These are phyloP conservation scores for Datnioides undecimradiatus DNA, from an alignment of 2,113 vertebrate species.

Conservation along the genomic window DNA sequence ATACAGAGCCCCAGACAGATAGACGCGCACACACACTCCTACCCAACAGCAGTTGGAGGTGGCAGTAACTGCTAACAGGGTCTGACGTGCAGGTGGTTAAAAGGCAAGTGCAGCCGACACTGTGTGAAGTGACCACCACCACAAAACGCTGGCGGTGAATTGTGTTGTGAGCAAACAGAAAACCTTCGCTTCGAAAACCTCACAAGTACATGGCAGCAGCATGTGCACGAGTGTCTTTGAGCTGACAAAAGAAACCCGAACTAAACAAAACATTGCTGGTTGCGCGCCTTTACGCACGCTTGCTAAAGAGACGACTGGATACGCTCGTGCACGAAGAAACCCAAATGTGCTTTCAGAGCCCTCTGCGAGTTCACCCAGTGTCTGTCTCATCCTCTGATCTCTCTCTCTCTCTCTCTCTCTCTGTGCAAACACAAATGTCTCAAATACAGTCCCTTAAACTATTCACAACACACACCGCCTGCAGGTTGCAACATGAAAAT, in stretches of 20 bases:
- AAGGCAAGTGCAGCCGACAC: conserved; percentile 29
- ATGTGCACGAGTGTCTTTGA: conserved; percentile 6
- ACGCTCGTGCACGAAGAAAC: conserved; percentile 38
- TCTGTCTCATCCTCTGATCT: not conserved
- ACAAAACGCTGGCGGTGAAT: conserved; percentile 21
- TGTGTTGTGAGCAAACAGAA: conserved; percentile 32
- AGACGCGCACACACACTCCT: conserved; percentile 9
- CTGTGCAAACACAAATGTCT: conserved; percentile 68
- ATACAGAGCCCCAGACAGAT: not conserved
- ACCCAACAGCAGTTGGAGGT: conserved; percentile 8
- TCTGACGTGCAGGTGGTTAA: conserved; percentile 15
- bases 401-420: conserved; percentile 26
- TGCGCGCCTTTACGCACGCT: conserved; percentile 48
- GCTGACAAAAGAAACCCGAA: no score
- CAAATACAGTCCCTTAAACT: conserved; percentile 47
- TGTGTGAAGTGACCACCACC: conserved; percentile 15
- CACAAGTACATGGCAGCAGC: conserved; percentile 8
- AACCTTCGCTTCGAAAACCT: conserved; percentile 35
- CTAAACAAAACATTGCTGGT: conserved; percentile 83
- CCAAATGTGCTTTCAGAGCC: conserved; percentile 62
- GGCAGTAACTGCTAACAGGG: conserved; percentile 42
- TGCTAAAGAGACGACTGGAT: conserved; percentile 40
- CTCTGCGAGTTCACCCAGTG: not conserved
- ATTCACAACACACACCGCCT: conserved; percentile 13
- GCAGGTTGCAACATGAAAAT: conserved; percentile 27